phyloP scores from a whole-genome alignment of 2,888 invertebrate genomes.

The Sthenelais limicola region DNA sequence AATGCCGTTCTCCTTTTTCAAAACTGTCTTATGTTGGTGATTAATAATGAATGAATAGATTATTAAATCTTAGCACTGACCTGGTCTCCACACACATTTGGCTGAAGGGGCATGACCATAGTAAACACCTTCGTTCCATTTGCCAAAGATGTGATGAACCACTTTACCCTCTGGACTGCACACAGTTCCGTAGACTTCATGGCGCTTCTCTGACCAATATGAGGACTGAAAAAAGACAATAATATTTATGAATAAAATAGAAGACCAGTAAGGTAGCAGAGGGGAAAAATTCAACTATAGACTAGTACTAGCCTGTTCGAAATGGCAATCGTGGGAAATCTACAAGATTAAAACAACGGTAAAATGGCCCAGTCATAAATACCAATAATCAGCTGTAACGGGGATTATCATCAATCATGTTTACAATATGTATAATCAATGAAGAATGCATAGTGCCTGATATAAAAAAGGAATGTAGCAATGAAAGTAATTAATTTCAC shows the following conservation, averaged over 20 bases:
- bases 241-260: neutral
- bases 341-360: neutral
- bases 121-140: conserved; percentile 87
- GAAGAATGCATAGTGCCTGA: no score
- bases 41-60: no score
- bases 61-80: no score
- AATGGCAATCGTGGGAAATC: neutral
- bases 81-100: conserved; percentile 84
- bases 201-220: conserved; percentile 84
- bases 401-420: neutral
- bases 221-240: conserved; percentile 77
- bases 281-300: neutral
- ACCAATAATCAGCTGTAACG: neutral
- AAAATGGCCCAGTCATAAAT: neutral
- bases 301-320: neutral
- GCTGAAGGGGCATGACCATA: conserved; percentile 80
- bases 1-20: no score
- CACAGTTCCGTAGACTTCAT: conserved; percentile 82
- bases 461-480: no score
- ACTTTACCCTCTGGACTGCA: conserved; percentile 76
- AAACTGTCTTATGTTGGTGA: no score
- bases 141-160: conserved; percentile 80
- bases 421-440: neutral
- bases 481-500: no score
- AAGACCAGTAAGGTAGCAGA: neutral